Conservation (phyloP, 2,113 vertebrate species). For the Neopipo cinnamomea region DNA sequence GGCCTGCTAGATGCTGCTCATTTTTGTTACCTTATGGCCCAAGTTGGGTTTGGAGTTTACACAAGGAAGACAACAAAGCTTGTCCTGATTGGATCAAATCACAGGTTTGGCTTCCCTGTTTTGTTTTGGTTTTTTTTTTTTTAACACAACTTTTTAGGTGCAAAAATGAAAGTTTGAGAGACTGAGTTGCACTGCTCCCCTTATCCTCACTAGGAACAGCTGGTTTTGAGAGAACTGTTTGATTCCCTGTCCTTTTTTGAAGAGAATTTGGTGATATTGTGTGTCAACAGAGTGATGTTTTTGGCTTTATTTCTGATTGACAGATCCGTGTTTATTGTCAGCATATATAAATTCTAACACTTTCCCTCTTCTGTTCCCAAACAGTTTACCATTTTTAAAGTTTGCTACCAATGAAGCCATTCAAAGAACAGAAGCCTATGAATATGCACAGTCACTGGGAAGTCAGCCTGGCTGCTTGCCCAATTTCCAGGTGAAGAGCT, state of each 20-base stretch:
- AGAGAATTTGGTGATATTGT: not conserved
- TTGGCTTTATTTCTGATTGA: not conserved
- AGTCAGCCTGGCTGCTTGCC: conserved; percentile 82
- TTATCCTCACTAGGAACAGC: not conserved
- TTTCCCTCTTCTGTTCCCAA: not conserved
- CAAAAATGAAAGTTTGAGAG: not conserved
- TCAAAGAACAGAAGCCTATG: conserved; percentile 94
- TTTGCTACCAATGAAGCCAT: conserved; percentile 95
- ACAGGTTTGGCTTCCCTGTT: conserved; percentile 79
- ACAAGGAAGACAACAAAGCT: conserved; percentile 94
- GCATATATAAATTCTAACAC: not conserved
- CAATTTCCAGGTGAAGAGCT: conserved; percentile 86
- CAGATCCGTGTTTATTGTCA: not conserved
- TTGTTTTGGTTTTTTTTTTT: not conserved
- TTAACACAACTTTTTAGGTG: not conserved
- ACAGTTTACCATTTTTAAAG: conserved; percentile 84
- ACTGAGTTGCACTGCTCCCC: not conserved
- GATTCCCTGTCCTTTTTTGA: not conserved
- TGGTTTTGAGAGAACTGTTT: not conserved
- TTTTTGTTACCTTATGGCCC: conserved; percentile 98
- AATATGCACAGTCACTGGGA: conserved; percentile 92
- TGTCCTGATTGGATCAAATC: conserved; percentile 93
- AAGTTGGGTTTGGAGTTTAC: conserved; percentile 89
- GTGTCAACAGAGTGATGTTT: not conserved
- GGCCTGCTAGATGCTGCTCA: conserved; percentile 93